These are phyloP conservation scores for Mamestra configurata DNA, from an alignment of 1,140 invertebrate genomes.

Conservation along the genomic window DNA sequence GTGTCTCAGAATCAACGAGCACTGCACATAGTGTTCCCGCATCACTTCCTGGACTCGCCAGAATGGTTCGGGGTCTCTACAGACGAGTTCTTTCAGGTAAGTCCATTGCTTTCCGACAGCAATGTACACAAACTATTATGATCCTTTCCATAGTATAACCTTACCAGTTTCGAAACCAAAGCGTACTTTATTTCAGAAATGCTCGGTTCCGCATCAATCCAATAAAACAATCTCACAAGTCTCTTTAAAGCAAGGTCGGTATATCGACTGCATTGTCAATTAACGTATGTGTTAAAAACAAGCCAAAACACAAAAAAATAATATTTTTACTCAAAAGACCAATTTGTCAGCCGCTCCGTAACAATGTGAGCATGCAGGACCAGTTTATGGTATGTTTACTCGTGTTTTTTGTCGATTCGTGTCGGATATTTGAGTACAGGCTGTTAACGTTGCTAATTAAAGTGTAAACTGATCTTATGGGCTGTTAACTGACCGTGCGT, in stretches of 20 bases:
- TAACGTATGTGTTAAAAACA: neutral
- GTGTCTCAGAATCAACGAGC: slow-evolving; percentile 95
- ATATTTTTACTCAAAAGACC: slow-evolving; percentile 2
- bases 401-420: slow-evolving; percentile 20
- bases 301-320: neutral
- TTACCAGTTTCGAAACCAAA: too few relatives aligned
- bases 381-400: slow-evolving; percentile 18
- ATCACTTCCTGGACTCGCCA: slow-evolving; percentile 97
- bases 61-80: slow-evolving; percentile 97
- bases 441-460: slow-evolving; percentile 35
- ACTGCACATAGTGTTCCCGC: slow-evolving; percentile 95
- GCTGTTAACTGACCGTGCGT: slow-evolving; percentile 14
- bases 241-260: neutral
- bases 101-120: slow-evolving; percentile 21
- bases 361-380: slow-evolving; percentile 13
- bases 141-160: too few relatives aligned
- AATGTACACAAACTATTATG: too few relatives aligned
- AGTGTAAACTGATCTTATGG: slow-evolving; percentile 16
- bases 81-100: slow-evolving; percentile 96
- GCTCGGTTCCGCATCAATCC: too few relatives aligned
- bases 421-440: slow-evolving; percentile 25
- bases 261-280: neutral
- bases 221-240: neutral
- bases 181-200: neutral
- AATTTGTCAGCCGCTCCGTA: slow-evolving; percentile 3